Conservation (phyloP, 2,113 vertebrate genomes). For the Scomber scombrus region DNA sequence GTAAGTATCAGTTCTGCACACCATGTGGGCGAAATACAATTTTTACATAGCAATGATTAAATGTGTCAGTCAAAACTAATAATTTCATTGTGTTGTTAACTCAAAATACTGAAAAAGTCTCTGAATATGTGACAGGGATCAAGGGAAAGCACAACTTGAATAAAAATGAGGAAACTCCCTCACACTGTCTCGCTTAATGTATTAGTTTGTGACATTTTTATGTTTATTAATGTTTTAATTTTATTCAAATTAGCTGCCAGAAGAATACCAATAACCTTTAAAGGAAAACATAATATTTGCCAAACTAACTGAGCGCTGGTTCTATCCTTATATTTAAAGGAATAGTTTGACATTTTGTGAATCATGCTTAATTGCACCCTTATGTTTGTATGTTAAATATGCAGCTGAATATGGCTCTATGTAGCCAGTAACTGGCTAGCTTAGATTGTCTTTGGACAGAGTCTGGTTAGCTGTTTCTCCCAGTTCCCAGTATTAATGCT, state of each 20-base stretch:
- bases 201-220: not conserved
- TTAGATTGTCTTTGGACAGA: too few relatives aligned
- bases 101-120: too few relatives aligned
- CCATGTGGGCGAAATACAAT: not conserved
- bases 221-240: too few relatives aligned
- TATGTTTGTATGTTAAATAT: not conserved
- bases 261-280: not conserved
- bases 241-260: too few relatives aligned
- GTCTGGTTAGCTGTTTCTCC: too few relatives aligned
- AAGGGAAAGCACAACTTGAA: not conserved
- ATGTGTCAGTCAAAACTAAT: not conserved
- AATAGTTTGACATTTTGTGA: not conserved
- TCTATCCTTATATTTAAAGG: not conserved
- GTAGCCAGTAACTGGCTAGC: not conserved
- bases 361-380: not conserved
- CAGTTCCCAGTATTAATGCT: too few relatives aligned
- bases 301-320: too few relatives aligned
- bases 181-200: not conserved
- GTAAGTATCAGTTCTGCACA: constrained; percentile 79
- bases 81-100: too few relatives aligned
- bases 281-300: not conserved
- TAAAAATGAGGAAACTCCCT: too few relatives aligned
- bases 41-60: not conserved
- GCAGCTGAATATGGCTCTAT: not conserved
- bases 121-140: not conserved